Conservation (phyloP, 2,113 vertebrate species). For the Bagarius yarrelli region DNA sequence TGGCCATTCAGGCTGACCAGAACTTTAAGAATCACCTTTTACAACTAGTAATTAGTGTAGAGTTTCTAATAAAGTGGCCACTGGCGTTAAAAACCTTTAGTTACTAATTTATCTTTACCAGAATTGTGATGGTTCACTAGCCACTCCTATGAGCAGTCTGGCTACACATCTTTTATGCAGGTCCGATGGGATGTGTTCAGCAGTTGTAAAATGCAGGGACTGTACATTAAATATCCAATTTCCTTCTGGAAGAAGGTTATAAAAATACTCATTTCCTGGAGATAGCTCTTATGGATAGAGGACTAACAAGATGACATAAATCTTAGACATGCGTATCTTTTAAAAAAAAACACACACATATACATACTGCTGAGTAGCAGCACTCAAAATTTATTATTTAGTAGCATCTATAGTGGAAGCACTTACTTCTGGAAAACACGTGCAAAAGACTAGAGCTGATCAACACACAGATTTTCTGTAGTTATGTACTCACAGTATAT, state of each 20-base stretch:
- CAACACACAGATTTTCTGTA: not conserved
- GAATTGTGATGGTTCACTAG: not conserved
- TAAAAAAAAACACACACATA: not conserved
- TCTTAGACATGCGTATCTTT: not conserved
- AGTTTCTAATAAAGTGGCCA: not conserved
- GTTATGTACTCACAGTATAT: not conserved
- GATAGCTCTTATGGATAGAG: constrained; percentile 21
- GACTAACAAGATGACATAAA: constrained; percentile 34
- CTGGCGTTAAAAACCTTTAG: not conserved
- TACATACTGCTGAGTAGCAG: constrained; percentile 15
- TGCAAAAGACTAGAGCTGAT: not conserved
- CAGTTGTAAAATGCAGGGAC: constrained; percentile 23
- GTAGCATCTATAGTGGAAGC: constrained; percentile 12
- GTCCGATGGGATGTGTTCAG: constrained; percentile 9
- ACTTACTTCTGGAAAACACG: constrained; percentile 26
- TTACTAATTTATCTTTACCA: not conserved
- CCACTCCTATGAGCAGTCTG: not conserved
- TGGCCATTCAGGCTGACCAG: not conserved
- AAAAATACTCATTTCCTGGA: constrained; percentile 32
- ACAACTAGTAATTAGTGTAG: not conserved
- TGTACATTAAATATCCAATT: constrained; percentile 39
- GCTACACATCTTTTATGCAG: not conserved
- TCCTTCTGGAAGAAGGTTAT: constrained; percentile 17
- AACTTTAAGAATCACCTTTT: not conserved
- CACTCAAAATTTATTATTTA: constrained; percentile 30